phyloP scores from a whole-genome alignment of 2,888 invertebrate species.

The Limnephilus auricula region DNA sequence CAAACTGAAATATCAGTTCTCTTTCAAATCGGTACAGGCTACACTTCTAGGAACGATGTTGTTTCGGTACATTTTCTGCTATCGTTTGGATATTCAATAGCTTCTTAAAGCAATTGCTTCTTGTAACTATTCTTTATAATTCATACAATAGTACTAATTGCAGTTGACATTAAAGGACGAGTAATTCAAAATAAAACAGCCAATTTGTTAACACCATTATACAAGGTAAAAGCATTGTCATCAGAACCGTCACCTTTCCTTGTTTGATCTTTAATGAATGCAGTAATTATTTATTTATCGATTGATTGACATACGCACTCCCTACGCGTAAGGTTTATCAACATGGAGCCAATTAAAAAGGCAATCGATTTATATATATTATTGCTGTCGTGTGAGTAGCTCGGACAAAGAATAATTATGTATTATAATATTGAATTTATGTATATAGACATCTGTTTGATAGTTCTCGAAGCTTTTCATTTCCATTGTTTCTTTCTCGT shows the following conservation, averaged over 20 bases:
- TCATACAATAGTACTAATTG: background rate
- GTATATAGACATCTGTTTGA: background rate
- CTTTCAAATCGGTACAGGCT: too few species aligned
- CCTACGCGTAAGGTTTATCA: background rate
- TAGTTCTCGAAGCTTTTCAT: background rate
- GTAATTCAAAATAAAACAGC: background rate
- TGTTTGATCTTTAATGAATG: background rate
- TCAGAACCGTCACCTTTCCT: background rate
- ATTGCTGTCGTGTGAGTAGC: background rate
- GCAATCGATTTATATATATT: background rate
- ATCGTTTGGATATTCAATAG: background rate
- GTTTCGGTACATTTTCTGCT: background rate
- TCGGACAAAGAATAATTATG: background rate
- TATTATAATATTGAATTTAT: background rate
- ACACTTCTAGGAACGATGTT: too few species aligned
- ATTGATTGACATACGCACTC: background rate
- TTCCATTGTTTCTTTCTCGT: background rate
- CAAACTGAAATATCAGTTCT: too few species aligned
- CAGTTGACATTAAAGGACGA: background rate
- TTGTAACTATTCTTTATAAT: background rate
- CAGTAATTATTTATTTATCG: background rate
- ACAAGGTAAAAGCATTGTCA: background rate
- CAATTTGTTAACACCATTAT: background rate
- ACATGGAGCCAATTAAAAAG: slow-evolving; percentile 8
- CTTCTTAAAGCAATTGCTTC: background rate